Evolutionary conservation across 92 coral and sea anemone genomes (phyloP), one percentile per base, ranked within the genome.

Genomic region (Phenganax stokvisi): DNA sequence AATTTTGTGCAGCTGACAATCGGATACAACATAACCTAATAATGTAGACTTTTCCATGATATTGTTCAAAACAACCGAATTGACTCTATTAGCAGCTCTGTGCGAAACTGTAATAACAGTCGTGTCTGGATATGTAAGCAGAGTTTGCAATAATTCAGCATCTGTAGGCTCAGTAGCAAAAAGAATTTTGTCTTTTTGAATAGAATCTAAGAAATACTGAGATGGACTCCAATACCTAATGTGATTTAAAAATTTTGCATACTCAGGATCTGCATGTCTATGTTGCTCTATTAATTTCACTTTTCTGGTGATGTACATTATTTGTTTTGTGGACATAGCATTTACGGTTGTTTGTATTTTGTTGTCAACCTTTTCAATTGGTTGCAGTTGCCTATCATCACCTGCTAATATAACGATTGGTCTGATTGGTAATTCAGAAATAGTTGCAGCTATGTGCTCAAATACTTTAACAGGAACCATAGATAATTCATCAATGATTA

Each of bases 221-320:
- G 77, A 68, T 53, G 84, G 84, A 12, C 56, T 63, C 84, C 84
- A 81, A 70, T 63, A 8, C 10, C 84, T 9, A 53, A 67, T 81
- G 65, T 81, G 84, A 57, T 81, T 7, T 56, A 81, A 69, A 69
- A 81, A 81, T 16, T 67, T 9, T 10, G 17, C 51, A 55, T 81
- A 81, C 13, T 8, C 53, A 3, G 13, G 30, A 70, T 81, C 84
- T 10, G 8, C 54, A 54, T 44, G 68, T 67, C 84, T 16, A 53
- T 81, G 84, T 70, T 60, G 66, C 17, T 60, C 66, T 6, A 27
- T 60, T 6, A 60, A 27, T 64, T 20, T 6, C 12, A 64, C 71
- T n/a, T 64, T 64, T 20, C 8, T 64, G 9, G 44, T 64, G 1
- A 64, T 64, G 1, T 17, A 1, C 25, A 20, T 20, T 20, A 20